Evolutionary conservation across 2,888 invertebrate species (phyloP).

Genomic region (Polymixis lichenea): DNA sequence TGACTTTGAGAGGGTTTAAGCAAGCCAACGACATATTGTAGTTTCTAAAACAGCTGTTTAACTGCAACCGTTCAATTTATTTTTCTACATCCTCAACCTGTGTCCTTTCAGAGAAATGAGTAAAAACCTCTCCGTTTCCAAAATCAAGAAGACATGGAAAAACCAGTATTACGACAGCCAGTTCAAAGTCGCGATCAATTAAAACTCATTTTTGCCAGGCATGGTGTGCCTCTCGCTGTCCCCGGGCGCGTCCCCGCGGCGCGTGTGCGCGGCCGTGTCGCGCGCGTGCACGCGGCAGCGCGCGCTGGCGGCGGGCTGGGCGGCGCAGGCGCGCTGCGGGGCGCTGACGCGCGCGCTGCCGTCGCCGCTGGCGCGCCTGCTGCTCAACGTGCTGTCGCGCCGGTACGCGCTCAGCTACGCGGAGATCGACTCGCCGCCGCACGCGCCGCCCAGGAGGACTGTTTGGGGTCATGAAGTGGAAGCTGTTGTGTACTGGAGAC

Average conservation of each 20-base stretch:
- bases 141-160: not conserved
- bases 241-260: slow-evolving; percentile 85
- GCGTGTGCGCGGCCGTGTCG: slow-evolving; percentile 79
- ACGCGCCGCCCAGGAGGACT: slow-evolving; percentile 86
- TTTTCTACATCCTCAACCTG: not conserved
- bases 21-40: not conserved
- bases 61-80: not conserved
- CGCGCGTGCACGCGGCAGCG: slow-evolving; percentile 85
- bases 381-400: slow-evolving; percentile 92
- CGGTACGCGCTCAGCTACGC: slow-evolving; percentile 93
- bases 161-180: not conserved
- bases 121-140: not conserved
- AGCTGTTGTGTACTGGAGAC: slow-evolving; percentile 93
- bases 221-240: slow-evolving; percentile 92
- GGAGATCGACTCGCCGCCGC: slow-evolving; percentile 87
- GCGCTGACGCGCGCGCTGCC: slow-evolving; percentile 92
- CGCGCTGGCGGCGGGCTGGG: slow-evolving; percentile 89
- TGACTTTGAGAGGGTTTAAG: not conserved
- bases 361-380: slow-evolving; percentile 85
- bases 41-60: not conserved
- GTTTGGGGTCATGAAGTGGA: slow-evolving; percentile 92
- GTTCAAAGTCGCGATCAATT: not conserved
- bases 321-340: slow-evolving; percentile 86
- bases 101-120: not conserved
- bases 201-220: slow-evolving; percentile 78